Conservation (phyloP, 2,113 vertebrate genomes). For the Narcine bancroftii region DNA sequence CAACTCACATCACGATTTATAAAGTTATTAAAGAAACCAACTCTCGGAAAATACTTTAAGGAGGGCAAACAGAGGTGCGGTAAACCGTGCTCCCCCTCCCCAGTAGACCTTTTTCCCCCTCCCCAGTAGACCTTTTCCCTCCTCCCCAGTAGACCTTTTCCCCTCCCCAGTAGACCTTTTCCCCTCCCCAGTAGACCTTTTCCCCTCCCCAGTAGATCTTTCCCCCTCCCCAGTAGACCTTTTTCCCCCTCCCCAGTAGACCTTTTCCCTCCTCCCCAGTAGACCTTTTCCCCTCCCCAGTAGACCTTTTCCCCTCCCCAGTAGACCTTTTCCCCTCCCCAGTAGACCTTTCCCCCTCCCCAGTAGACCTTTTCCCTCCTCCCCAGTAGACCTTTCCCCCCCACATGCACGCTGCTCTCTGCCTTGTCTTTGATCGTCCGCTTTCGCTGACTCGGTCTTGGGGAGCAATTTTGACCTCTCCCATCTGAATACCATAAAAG, state of each 20-base stretch:
- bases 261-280: no score
- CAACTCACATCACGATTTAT: neutral
- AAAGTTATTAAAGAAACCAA: no score
- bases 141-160: no score
- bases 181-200: no score
- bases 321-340: no score
- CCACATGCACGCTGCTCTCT: neutral
- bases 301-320: no score
- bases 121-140: no score
- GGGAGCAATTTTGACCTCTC: neutral
- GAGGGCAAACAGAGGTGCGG: neutral
- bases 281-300: no score
- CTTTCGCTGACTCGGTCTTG: neutral
- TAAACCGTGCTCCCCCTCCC: neutral
- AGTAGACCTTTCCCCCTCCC: neutral
- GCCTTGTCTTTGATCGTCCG: constrained; percentile 19
- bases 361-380: neutral
- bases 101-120: neutral
- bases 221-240: neutral
- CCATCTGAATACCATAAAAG: constrained; percentile 13
- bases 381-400: no score
- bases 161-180: no score
- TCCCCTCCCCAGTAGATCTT: neutral
- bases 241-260: neutral
- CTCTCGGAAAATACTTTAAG: neutral